phyloP scores from a whole-genome alignment of 2,888 invertebrate species.

The Corythucha ciliata region DNA sequence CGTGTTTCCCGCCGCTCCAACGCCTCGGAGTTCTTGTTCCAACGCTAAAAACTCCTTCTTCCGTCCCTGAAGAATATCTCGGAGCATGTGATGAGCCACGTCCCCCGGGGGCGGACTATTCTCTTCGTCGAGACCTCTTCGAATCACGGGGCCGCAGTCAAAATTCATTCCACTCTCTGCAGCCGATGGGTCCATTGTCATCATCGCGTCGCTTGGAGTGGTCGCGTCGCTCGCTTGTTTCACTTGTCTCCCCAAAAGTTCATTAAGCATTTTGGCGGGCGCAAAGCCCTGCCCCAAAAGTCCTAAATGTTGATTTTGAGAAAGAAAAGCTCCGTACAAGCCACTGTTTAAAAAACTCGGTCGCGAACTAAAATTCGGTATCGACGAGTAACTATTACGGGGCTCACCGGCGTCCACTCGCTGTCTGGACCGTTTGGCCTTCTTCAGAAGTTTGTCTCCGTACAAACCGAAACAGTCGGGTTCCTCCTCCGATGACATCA shows the following conservation, averaged over 20 bases:
- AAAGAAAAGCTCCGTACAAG: constrained; percentile 79
- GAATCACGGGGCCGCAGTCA: constrained; percentile 37
- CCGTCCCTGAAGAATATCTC: constrained; percentile 81
- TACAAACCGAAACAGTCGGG: constrained; percentile 87
- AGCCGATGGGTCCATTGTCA: constrained; percentile 44
- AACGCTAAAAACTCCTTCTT: constrained; percentile 70
- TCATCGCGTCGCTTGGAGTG: constrained; percentile 45
- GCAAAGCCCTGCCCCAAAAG: constrained; percentile 71
- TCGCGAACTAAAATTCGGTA: constrained; percentile 65
- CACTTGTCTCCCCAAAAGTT: constrained; percentile 72
- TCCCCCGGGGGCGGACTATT: constrained; percentile 39
- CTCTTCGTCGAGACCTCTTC: constrained; percentile 43
- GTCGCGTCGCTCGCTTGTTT: constrained; percentile 55
- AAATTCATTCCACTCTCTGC: constrained; percentile 41
- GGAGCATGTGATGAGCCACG: constrained; percentile 64
- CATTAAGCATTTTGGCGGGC: constrained; percentile 85
- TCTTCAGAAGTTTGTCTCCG: constrained; percentile 86
- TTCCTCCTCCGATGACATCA: constrained; percentile 97
- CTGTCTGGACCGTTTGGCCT: constrained; percentile 88
- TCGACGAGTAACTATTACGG: constrained; percentile 82
- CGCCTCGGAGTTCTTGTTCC: constrained; percentile 53
- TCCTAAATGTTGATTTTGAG: constrained; percentile 62
- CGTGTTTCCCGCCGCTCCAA: constrained; percentile 38
- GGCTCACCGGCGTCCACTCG: constrained; percentile 94
- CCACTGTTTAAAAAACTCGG: constrained; percentile 76